Percentiles rank a stretch among this genome's conserved stretches.
phyloP scores from a whole-genome alignment of 2,113 vertebrate species.

The Archocentrus centrarchus region DNA sequence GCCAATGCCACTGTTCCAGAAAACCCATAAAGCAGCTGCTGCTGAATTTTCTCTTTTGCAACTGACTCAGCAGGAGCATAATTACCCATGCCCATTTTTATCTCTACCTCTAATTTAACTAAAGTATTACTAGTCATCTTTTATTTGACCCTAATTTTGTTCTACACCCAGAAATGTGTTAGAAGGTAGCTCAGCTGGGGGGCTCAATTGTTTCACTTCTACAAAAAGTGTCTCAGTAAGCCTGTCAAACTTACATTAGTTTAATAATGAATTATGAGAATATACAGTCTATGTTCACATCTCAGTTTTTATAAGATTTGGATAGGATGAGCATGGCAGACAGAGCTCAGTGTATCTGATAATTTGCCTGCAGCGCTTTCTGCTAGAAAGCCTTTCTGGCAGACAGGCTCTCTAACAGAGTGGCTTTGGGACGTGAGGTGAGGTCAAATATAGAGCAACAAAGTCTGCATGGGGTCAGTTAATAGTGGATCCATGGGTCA shows the following conservation, averaged over 20 bases:
- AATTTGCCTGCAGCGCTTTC: background rate
- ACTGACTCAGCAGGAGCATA: conserved; percentile 66
- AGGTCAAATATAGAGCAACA: conserved; percentile 8
- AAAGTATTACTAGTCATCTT: conserved; percentile 57
- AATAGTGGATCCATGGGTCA: background rate
- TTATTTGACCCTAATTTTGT: conserved; percentile 57
- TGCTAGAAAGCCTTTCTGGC: background rate
- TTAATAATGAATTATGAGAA: conserved; percentile 35
- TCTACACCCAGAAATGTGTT: conserved; percentile 28
- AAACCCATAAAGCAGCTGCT: conserved; percentile 65
- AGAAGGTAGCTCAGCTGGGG: conserved; percentile 45
- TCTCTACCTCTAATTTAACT: conserved; percentile 66
- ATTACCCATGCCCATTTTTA: conserved; percentile 69
- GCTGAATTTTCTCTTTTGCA: conserved; percentile 49
- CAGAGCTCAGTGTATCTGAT: background rate
- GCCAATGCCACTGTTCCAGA: conserved; percentile 14
- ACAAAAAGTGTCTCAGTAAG: conserved; percentile 30
- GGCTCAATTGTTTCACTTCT: conserved; percentile 57
- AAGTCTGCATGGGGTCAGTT: background rate
- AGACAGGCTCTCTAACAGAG: background rate
- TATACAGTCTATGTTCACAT: background rate
- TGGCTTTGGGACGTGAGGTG: background rate
- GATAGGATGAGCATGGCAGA: background rate
- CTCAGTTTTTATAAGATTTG: conserved; percentile 42
- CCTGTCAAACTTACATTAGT: conserved; percentile 40